Base-by-base conservation (phyloP, 2,888 invertebrate genomes). In the Xestia c-nigrum region DNA sequence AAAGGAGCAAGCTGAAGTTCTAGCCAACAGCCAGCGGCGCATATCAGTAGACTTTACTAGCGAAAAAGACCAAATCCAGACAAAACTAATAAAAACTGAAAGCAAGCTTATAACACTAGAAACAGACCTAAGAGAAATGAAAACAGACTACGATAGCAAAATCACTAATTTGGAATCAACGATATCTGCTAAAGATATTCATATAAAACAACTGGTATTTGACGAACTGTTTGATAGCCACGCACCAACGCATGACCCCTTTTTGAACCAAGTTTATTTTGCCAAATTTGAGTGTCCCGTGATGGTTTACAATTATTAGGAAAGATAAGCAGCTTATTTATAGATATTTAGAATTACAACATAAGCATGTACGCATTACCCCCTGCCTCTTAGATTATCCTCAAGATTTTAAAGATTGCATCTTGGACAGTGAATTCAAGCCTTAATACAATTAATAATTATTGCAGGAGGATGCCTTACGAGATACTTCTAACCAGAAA, bases 191-290 rank as follows among this genome's bases (percentile, higher is more conserved):
- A 97, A 97, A 96, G 97, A 97, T 87, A 95, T 95, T 89, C 96
- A 97, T 91, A 97, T 98, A 85, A 97, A 97, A 88, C 97, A 97
- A 94, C 94, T 97, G 97, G 97, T 97, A 97, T 87, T 89, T 88
- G 31, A 71, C 74, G 50, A 72, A 72, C 24, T 57, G 47, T 71
- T 81, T 73, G 89, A 78, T 79, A 77, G 81, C 64, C 81, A 76
- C 76, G 74, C 70, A 67, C 85, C 87, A 85, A 85, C 80, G 90
- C 91, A 89, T 88, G 90, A 47, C 71, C 76, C 85, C 74, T 47
- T 69, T 55, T 64, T 71, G 47, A 59, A 31, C 47, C 31, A 55
- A 59, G 50, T 59, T 65, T 57, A 9, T 63, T 61, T 57, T 59
- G 19, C 24, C 14, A n/a, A 40, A 31, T 77, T 78, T 83, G 43